Evolutionary conservation across 2,113 vertebrate species (phyloP).

Genomic region (Scolopax mira): DNA sequence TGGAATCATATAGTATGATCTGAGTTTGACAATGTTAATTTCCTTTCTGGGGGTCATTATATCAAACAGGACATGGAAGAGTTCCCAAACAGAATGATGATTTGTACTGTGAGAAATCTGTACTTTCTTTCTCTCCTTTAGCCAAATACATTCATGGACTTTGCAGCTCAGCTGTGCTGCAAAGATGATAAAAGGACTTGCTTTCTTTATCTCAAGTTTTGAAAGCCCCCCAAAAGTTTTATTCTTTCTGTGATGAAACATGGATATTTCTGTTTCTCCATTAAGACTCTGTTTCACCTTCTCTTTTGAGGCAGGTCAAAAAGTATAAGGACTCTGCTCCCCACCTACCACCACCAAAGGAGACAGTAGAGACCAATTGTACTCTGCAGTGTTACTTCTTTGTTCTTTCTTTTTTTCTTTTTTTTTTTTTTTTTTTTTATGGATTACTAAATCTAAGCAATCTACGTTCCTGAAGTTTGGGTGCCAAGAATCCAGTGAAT

Average conservation of each 20-base stretch:
- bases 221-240: background rate
- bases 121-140: background rate
- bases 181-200: background rate
- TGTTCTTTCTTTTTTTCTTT: background rate
- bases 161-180: background rate
- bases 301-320: background rate
- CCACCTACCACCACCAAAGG: accelerated
- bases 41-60: background rate
- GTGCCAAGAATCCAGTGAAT: background rate
- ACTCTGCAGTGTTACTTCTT: background rate
- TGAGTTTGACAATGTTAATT: background rate
- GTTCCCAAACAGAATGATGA: background rate
- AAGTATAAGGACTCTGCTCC: background rate
- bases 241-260: background rate
- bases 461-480: background rate
- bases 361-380: background rate
- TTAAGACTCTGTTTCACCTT: background rate
- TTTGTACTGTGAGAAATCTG: background rate
- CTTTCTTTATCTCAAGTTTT: background rate
- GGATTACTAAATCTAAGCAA: background rate
- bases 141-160: background rate
- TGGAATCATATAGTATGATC: background rate
- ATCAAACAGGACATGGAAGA: background rate
- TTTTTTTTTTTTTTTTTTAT: background rate
- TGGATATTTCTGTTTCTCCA: background rate